Percentiles rank a stretch among this genome's conserved stretches.
phyloP scores from a whole-genome alignment of 2,888 invertebrate genomes.

The Liopterus haemorrhoidalis region DNA sequence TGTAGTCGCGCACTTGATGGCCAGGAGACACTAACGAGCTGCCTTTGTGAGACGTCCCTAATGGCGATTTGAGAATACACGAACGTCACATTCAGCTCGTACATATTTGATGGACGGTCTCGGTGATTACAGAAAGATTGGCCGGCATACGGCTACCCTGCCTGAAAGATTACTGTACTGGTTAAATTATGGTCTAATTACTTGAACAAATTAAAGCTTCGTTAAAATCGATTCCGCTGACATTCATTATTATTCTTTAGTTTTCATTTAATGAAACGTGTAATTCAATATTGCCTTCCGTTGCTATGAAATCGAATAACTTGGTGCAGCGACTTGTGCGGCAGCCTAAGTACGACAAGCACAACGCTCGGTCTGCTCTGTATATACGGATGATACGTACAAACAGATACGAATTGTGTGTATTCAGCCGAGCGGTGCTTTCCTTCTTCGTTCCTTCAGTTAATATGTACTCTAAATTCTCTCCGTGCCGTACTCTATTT shows the following conservation, averaged over 20 bases:
- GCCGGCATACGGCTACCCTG: slow-evolving; percentile 6
- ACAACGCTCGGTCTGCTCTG: too few relatives aligned
- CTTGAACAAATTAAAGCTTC: slow-evolving; percentile 17
- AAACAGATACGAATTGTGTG: too few relatives aligned
- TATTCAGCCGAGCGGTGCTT: too few relatives aligned
- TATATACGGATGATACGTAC: too few relatives aligned
- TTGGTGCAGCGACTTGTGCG: too few relatives aligned
- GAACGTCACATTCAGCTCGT: slow-evolving; percentile 20
- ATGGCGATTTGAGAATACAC: slow-evolving; percentile 43
- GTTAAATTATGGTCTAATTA: slow-evolving; percentile 16
- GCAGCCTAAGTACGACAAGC: too few relatives aligned
- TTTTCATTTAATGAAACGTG: slow-evolving; percentile 16
- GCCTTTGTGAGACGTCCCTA: slow-evolving; percentile 40
- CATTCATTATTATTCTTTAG: slow-evolving; percentile 14
- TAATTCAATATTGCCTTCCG: slow-evolving; percentile 15
- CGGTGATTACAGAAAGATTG: slow-evolving; percentile 24
- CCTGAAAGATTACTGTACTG: not conserved
- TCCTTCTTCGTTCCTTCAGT: too few relatives aligned
- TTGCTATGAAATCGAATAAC: too few relatives aligned
- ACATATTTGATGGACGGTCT: slow-evolving; percentile 22
- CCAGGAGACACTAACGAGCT: slow-evolving; percentile 40
- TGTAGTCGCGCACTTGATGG: not conserved
- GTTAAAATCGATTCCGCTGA: slow-evolving; percentile 17
- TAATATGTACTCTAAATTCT: too few relatives aligned
- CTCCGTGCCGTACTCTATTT: too few relatives aligned